Conservation (phyloP, 2,888 invertebrate genomes). For the Dilophus febrilis region DNA sequence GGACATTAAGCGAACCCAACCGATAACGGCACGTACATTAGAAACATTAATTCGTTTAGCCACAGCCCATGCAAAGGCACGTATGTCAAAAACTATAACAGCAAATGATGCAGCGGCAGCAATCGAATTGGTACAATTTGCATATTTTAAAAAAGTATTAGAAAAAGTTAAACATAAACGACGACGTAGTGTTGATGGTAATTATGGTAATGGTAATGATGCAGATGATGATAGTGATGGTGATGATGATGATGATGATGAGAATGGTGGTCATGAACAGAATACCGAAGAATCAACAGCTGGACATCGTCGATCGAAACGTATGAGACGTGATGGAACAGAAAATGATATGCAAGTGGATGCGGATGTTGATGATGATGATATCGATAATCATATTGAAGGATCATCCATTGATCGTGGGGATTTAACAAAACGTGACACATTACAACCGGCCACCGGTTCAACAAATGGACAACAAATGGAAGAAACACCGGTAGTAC, state of each 20-base stretch:
- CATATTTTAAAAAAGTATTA: conserved; percentile 84
- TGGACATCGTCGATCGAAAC: conserved; percentile 9
- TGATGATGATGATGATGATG: conserved; percentile 20
- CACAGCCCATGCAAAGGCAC: conserved; percentile 92
- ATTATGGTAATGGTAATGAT: conserved; percentile 35
- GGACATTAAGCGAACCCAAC: conserved; percentile 91
- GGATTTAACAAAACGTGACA: conserved; percentile 26
- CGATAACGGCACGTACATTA: conserved; percentile 87
- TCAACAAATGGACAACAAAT: too few relatives aligned
- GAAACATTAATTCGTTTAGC: conserved; percentile 95
- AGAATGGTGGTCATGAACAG: conserved; percentile 16
- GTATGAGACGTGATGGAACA: conserved; percentile 12
- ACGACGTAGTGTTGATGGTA: conserved; percentile 35
- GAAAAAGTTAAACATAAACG: conserved; percentile 60
- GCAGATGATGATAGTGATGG: conserved; percentile 24
- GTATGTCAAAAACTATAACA: conserved; percentile 73
- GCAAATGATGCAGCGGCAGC: conserved; percentile 77
- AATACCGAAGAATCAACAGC: not conserved
- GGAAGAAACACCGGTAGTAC: conserved; percentile 7
- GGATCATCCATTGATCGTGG: conserved; percentile 23
- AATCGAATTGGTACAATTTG: conserved; percentile 84
- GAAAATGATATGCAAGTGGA: conserved; percentile 1
- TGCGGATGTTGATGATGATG: conserved; percentile 14
- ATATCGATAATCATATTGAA: conserved; percentile 3
- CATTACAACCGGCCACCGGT: conserved; percentile 13